These are phyloP conservation scores for Brenthis hecate DNA, from an alignment of 2,888 invertebrate species.

Conservation along the genomic window DNA sequence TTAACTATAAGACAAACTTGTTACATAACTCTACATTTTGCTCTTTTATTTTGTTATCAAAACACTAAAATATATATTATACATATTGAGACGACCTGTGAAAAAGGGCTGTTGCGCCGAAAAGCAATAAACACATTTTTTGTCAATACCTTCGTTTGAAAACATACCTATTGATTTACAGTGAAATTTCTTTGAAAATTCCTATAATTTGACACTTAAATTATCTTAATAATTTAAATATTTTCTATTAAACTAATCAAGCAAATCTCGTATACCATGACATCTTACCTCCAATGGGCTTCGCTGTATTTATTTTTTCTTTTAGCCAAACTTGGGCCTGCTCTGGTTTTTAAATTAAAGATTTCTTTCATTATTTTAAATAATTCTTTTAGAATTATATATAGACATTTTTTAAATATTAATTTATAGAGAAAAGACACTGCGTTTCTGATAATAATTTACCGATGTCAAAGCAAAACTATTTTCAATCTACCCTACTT, in stretches of 20 bases:
- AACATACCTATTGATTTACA: constrained; percentile 11
- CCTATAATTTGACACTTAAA: constrained; percentile 7
- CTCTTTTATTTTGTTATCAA: too few species aligned
- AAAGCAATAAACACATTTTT: constrained; percentile 14
- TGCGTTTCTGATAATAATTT: neutral
- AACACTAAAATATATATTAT: neutral
- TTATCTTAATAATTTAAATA: neutral
- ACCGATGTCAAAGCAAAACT: constrained; percentile 1
- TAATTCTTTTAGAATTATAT: neutral
- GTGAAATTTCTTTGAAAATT: neutral
- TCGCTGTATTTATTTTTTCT: constrained; percentile 32
- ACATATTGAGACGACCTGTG: constrained; percentile 1
- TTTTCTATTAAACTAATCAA: neutral
- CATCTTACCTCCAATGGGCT: constrained; percentile 44
- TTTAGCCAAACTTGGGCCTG: constrained; percentile 18
- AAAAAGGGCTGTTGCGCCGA: neutral
- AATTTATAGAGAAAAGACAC: neutral
- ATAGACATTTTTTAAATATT: neutral
- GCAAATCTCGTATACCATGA: constrained; percentile 40
- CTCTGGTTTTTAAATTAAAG: constrained; percentile 19
- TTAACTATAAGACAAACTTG: too few species aligned
- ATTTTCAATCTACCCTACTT: constrained; percentile 12
- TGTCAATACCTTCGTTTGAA: neutral
- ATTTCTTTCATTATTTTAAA: constrained; percentile 26
- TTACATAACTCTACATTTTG: too few species aligned